A percentile compares a stretch with the other conserved stretches of the same genome.
Evolutionary conservation across 2,113 vertebrate species (phyloP).

Genomic region (Heliornis fulica): DNA sequence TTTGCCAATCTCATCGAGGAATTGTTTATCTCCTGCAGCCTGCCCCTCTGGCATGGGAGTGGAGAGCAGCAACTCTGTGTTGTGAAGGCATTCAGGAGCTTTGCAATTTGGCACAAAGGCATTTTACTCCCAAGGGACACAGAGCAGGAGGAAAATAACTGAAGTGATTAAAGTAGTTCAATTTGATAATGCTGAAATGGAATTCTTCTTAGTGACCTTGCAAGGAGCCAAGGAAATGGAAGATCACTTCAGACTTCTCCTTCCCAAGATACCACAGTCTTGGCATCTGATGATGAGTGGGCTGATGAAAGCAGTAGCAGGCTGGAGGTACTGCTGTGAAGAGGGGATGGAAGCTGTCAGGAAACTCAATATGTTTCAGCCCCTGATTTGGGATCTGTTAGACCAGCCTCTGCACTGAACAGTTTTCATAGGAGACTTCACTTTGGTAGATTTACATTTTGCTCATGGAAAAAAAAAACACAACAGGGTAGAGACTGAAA

Average conservation of each 20-base stretch:
- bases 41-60: not conserved
- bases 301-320: not conserved
- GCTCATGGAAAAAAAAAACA: not conserved
- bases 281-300: not conserved
- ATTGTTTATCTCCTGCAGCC: constrained; percentile 34
- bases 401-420: not conserved
- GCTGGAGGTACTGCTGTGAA: not conserved
- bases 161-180: not conserved
- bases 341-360: not conserved
- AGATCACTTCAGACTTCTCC: not conserved
- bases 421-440: not conserved
- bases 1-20: constrained; percentile 36
- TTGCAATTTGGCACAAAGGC: not conserved
- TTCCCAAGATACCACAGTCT: not conserved
- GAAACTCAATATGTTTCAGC: not conserved
- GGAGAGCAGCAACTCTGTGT: not conserved
- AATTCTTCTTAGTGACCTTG: not conserved
- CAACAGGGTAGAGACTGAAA: not conserved
- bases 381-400: not conserved
- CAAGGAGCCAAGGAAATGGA: not conserved
- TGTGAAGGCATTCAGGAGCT: not conserved
- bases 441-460: not conserved
- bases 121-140: not conserved
- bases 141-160: constrained; percentile 5
- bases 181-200: constrained; percentile 2